phyloP scores from a whole-genome alignment of 2,888 invertebrate species.

The Nowickia ferox region DNA sequence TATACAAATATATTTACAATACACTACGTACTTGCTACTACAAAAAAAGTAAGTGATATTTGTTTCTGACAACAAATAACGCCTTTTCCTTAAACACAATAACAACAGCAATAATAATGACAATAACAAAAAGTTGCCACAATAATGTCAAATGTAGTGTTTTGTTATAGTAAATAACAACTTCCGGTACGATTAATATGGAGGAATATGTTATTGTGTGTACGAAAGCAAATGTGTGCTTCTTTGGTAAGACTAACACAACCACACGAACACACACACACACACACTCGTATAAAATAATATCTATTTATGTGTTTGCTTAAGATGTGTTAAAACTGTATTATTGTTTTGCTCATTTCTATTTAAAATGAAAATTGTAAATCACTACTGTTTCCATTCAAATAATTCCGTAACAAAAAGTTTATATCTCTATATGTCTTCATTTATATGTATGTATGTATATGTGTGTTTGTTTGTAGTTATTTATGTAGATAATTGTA shows the following conservation, averaged over 20 bases:
- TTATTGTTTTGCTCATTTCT: constrained; percentile 59
- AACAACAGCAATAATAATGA: constrained; percentile 35
- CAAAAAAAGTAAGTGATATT: constrained; percentile 37
- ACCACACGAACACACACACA: constrained; percentile 1
- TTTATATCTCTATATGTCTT: background rate
- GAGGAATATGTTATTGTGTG: constrained; percentile 3
- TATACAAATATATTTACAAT: background rate
- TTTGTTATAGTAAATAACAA: constrained; percentile 66
- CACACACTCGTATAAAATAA: background rate
- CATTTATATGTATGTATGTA: background rate
- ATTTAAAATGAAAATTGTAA: constrained; percentile 67
- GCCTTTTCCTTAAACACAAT: constrained; percentile 58
- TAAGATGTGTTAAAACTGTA: constrained; percentile 48
- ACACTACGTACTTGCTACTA: background rate
- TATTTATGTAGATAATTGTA: background rate
- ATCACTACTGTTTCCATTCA: constrained; percentile 67
- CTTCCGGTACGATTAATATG: constrained; percentile 60
- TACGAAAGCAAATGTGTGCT: constrained; percentile 9
- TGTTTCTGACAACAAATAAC: constrained; percentile 70
- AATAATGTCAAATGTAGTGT: constrained; percentile 60
- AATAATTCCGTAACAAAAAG: constrained; percentile 60
- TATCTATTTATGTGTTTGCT: background rate
- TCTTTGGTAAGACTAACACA: background rate
- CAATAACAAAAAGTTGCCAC: constrained; percentile 57
- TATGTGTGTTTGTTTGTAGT: background rate